Conservation (phyloP, 1,140 invertebrate species). For the Microplitis demolitor region DNA sequence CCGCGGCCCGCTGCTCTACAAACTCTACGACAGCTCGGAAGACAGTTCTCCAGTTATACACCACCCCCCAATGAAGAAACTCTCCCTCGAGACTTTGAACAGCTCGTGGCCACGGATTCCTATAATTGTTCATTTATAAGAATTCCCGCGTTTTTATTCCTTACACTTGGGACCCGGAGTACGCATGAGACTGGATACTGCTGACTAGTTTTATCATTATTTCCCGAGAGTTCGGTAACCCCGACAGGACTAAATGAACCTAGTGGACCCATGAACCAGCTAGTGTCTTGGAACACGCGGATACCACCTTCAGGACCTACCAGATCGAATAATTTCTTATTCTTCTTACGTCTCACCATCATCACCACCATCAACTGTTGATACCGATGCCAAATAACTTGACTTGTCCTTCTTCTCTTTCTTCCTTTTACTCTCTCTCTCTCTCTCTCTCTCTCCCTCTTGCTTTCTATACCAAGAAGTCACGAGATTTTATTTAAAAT, state of each 20-base stretch:
- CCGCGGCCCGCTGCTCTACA: constrained; percentile 31
- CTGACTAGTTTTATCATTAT: constrained; percentile 5
- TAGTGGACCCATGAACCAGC: neutral
- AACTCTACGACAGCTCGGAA: constrained; percentile 35
- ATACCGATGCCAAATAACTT: neutral
- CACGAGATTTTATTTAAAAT: neutral
- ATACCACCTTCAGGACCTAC: constrained; percentile 40
- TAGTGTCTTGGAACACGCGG: constrained; percentile 37
- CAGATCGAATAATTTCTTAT: constrained; percentile 28
- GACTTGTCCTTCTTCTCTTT: neutral
- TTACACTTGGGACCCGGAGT: constrained; percentile 17
- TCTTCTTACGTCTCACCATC: neutral
- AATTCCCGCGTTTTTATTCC: constrained; percentile 55
- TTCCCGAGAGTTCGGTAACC: constrained; percentile 28
- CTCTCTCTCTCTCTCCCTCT: neutral
- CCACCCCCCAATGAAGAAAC: neutral
- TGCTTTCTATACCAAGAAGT: neutral
- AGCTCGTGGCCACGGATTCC: constrained; percentile 57
- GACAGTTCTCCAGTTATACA: constrained; percentile 28
- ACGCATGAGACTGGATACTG: no score
- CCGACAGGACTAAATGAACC: neutral
- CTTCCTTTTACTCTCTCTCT: neutral
- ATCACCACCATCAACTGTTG: neutral
- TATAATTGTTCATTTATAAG: constrained; percentile 62
- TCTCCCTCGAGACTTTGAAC: constrained; percentile 16